Percentiles rank a stretch among this genome's conserved stretches.
Conservation (phyloP, 2,113 vertebrate species). For the Reinhardtius hippoglossoides region DNA sequence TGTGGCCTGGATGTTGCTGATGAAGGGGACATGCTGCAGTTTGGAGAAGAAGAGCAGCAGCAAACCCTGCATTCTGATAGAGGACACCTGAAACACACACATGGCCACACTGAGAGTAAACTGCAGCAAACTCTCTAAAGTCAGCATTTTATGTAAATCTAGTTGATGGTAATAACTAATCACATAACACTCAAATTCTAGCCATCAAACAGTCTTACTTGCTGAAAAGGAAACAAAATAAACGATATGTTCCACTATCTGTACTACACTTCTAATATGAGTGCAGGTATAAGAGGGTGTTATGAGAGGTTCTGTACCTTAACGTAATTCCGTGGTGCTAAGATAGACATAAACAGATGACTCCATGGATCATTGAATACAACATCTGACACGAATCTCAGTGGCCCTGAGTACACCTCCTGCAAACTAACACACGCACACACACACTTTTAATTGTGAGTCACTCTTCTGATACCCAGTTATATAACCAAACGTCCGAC, state of each 20-base stretch:
- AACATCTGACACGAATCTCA: conserved; percentile 88
- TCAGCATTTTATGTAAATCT: neutral
- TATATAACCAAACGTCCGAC: neutral
- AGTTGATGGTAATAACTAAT: neutral
- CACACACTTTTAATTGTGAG: neutral
- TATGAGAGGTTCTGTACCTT: conserved; percentile 82
- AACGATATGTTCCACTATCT: neutral
- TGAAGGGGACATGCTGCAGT: conserved; percentile 88
- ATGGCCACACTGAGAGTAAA: neutral
- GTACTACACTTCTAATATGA: neutral
- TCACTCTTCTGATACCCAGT: neutral
- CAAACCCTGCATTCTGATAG: conserved; percentile 93
- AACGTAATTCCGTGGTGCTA: conserved; percentile 87
- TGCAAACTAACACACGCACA: conserved; percentile 86
- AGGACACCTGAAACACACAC: conserved; percentile 85
- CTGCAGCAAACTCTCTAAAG: neutral
- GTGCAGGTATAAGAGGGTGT: neutral
- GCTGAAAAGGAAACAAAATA: neutral
- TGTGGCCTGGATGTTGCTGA: conserved; percentile 86
- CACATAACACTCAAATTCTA: neutral
- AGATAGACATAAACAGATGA: conserved; percentile 85
- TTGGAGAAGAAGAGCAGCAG: conserved; percentile 91
- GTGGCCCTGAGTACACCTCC: conserved; percentile 90
- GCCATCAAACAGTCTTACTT: neutral
- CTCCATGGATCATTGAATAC: conserved; percentile 95